Conservation (phyloP, 2,113 vertebrate genomes). For the Vimba vimba region DNA sequence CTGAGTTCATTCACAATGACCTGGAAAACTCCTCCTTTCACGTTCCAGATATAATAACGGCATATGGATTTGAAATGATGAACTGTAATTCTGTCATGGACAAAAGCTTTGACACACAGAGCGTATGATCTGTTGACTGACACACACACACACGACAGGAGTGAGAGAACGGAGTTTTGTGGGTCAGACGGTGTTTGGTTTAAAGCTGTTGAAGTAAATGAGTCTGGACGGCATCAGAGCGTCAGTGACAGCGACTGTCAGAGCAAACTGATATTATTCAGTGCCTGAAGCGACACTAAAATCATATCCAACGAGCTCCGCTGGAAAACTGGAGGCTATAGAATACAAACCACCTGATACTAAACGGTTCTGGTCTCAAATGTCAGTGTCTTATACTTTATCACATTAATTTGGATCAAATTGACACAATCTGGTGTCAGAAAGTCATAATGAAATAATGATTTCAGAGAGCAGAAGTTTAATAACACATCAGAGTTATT, state of each 20-base stretch:
- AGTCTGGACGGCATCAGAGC: background rate
- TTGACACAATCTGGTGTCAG: background rate
- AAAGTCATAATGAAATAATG: background rate
- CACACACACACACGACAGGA: too few species aligned
- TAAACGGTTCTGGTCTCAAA: background rate
- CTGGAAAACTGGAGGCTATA: background rate
- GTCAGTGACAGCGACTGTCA: background rate
- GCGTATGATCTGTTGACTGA: too few species aligned
- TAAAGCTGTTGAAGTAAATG: constrained; percentile 9
- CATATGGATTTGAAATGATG: background rate
- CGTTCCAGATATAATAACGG: too few species aligned
- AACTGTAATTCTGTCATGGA: background rate
- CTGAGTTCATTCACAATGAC: background rate
- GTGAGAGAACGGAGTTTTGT: too few species aligned
- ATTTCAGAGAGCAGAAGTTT: background rate
- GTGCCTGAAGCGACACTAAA: background rate
- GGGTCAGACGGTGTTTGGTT: constrained; percentile 1
- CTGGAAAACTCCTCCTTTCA: background rate
- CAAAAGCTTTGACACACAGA: background rate
- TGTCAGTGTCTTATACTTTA: background rate
- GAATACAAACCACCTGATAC: background rate
- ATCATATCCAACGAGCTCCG: background rate
- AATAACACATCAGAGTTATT: background rate
- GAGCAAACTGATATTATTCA: constrained; percentile 17
- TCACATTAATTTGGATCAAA: background rate